Base-by-base conservation (phyloP, 2,797 vertebrate genomes). In the Myotis pilosus region DNA sequence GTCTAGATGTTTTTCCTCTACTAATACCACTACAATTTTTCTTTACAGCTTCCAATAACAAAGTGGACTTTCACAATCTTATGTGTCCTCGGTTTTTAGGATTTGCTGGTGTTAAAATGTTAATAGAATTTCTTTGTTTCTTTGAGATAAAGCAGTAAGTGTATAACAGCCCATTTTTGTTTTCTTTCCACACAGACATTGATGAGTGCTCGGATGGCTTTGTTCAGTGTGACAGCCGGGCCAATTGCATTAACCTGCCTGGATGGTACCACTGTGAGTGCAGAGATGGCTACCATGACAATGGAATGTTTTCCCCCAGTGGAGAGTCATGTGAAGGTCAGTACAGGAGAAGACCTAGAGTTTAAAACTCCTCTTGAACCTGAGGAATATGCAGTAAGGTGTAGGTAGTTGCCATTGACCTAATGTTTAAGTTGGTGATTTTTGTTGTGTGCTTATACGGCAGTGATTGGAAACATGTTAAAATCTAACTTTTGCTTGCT, bases 261-360 rank as follows among this genome's bases (percentile, higher is more conserved):
- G 99, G 99, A 33, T 99, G 99, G 99, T 99, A 99, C 98, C 99
- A 99, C 98, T 99, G 99, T 2, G 99, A 99, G 95, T 99, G 99
- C 97, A 99, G 99, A 41, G 99, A 99, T 0, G 99, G 99, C 92
- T 99, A 99, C 98, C 99, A 99, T 95, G 99, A 99, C 98, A 99
- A 99, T 97, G 99, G 99, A 92, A 98, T 99, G 98, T 99, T 99
- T 98, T 99, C 99, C 33, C 98, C 99, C 94, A 99, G 98, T 83
- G 99, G 99, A 97, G 99, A 99, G 91, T 99, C 99, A 0, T 99
- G 99, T 97, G 99, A 99, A 98, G 99, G 99, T 99, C 97, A 98
- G 99, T 99, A 57, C 75, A 68, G 68, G 91, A 93, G 81, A 75
- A 62, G 25, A 41, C 22, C 9, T 30, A 49, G 36, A 66, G 74